A percentile compares a stretch with the other conserved stretches of the same genome.
Evolutionary conservation across 2,113 vertebrate species (phyloP).

Genomic region (Atrichornis clamosus): DNA sequence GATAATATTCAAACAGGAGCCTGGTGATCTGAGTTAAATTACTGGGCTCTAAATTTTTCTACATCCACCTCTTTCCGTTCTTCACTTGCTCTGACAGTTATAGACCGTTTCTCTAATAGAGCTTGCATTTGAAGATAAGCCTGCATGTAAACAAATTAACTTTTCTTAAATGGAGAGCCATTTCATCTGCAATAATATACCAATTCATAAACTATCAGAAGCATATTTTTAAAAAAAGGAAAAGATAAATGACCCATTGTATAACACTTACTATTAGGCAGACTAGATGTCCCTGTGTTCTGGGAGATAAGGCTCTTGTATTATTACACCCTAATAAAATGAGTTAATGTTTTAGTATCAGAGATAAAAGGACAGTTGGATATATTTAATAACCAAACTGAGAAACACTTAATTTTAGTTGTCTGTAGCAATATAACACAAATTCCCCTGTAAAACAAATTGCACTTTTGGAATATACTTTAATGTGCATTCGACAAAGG

Average conservation of each 20-base stretch:
- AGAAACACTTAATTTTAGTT: conserved; percentile 81
- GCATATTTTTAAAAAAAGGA: conserved; percentile 43
- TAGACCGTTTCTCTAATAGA: conserved; percentile 70
- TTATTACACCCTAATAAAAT: conserved; percentile 79
- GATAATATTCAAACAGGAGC: not conserved
- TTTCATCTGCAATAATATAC: conserved; percentile 75
- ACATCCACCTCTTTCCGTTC: conserved; percentile 52
- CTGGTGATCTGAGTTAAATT: conserved; percentile 53
- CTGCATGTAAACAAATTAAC: conserved; percentile 80
- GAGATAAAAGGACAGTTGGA: conserved; percentile 79
- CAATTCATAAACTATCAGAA: conserved; percentile 76
- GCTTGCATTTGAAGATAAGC: conserved; percentile 79
- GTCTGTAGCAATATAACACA: conserved; percentile 80
- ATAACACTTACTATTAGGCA: conserved; percentile 73
- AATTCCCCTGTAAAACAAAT: conserved; percentile 83
- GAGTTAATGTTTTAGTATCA: conserved; percentile 81
- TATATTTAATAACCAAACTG: conserved; percentile 82
- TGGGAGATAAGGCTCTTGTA: conserved; percentile 76
- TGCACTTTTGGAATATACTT: conserved; percentile 80
- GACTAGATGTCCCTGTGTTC: conserved; percentile 76
- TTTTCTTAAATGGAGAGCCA: conserved; percentile 76
- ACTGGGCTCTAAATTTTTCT: conserved; percentile 61
- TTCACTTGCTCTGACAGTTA: conserved; percentile 71
- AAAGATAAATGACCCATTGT: conserved; percentile 76
- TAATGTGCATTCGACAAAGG: conserved; percentile 86